phyloP scores from a whole-genome alignment of 2,797 vertebrate species.

The Artibeus lituratus region DNA sequence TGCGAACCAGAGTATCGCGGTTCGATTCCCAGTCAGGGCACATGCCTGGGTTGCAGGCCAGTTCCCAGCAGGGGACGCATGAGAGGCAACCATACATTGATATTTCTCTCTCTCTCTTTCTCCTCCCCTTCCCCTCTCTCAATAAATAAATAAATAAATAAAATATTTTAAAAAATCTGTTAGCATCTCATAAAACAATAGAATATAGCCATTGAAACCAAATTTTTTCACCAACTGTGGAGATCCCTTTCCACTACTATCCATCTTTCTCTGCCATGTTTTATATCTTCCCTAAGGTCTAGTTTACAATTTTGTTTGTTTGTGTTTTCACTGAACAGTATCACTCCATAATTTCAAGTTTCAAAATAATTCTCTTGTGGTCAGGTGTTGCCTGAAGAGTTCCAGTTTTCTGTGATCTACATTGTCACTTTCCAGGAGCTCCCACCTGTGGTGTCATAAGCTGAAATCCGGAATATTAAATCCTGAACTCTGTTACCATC shows the following conservation, averaged over 20 bases:
- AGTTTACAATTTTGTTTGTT: neutral
- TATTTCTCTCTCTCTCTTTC: too few relatives aligned
- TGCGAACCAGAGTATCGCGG: too few relatives aligned
- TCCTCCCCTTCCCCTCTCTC: too few relatives aligned
- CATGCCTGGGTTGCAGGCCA: too few relatives aligned
- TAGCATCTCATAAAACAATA: neutral
- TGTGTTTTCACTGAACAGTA: neutral
- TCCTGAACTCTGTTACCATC: conserved; percentile 18
- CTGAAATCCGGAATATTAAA: neutral
- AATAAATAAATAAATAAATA: too few relatives aligned
- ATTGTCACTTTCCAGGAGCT: neutral
- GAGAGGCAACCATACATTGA: too few relatives aligned
- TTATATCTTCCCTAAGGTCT: neutral
- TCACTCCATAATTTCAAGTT: neutral
- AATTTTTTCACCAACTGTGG: neutral
- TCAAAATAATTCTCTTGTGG: neutral
- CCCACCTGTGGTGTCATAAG: neutral
- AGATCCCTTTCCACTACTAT: neutral
- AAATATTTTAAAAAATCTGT: neutral
- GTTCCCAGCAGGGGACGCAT: too few relatives aligned
- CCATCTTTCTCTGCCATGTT: neutral
- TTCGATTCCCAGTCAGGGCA: too few relatives aligned
- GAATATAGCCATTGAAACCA: neutral
- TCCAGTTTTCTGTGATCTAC: neutral
- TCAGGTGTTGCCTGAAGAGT: neutral